Percentiles rank a stretch among this genome's conserved stretches.
Evolutionary conservation across 2,113 vertebrate species (phyloP).

Genomic region (Tragelaphus buxtoni): DNA sequence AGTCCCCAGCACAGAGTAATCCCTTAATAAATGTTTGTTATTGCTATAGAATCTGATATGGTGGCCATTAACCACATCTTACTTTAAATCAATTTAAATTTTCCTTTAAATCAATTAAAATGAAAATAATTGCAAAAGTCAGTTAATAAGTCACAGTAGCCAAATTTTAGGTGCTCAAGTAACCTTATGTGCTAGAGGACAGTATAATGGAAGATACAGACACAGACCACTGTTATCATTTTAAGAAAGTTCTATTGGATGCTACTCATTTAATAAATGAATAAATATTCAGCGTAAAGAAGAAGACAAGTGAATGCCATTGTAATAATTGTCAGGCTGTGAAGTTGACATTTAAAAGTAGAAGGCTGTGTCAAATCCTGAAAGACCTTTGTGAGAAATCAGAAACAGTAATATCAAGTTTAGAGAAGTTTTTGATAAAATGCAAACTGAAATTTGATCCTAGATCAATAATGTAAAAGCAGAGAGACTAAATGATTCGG

Average conservation of each 20-base stretch:
- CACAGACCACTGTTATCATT: neutral
- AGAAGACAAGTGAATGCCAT: neutral
- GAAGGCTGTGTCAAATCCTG: neutral
- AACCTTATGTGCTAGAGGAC: neutral
- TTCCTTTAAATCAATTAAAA: neutral
- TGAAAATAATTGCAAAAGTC: neutral
- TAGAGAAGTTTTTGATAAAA: neutral
- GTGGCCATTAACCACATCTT: neutral
- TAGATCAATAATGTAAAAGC: neutral
- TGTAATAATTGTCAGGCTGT: neutral
- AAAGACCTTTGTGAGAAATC: neutral
- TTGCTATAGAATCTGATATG: neutral
- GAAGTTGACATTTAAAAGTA: neutral
- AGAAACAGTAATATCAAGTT: neutral
- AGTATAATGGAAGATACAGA: neutral
- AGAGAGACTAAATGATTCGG: neutral
- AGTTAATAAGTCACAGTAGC: neutral
- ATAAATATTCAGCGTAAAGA: neutral
- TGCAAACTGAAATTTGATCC: neutral
- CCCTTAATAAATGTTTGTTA: neutral
- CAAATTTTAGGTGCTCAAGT: neutral
- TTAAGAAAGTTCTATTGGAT: neutral
- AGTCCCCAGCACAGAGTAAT: neutral
- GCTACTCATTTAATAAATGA: neutral
- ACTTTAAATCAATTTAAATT: neutral